These are phyloP conservation scores for Styela plicata DNA, from an alignment of 23 tunicate species.

Conservation along the genomic window DNA sequence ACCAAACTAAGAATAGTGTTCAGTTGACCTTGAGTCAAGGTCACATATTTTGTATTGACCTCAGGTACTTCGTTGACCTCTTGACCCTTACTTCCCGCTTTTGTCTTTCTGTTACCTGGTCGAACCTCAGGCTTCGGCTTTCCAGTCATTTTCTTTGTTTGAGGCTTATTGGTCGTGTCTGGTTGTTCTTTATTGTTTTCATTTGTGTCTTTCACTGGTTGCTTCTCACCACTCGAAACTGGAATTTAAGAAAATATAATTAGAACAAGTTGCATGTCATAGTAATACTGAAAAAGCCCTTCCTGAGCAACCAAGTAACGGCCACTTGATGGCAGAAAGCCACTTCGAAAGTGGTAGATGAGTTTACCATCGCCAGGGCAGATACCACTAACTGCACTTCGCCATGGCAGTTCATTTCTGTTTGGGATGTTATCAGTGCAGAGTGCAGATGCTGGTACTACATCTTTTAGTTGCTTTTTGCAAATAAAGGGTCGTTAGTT, in stretches of 20 bases:
- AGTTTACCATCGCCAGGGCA: no score
- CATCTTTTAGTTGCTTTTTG: no score
- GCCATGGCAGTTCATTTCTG: no score
- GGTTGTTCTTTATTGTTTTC: slow-evolving; percentile 9
- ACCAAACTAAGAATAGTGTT: slow-evolving; percentile 73
- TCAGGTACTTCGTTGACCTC: neutral
- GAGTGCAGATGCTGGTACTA: no score
- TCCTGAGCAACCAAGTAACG: no score
- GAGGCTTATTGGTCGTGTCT: neutral
- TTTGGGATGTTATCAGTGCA: no score
- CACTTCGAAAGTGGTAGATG: no score
- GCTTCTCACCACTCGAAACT: neutral
- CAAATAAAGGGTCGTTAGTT: no score
- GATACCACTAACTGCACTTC: no score
- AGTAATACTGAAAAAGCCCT: no score
- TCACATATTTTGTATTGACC: slow-evolving; percentile 65
- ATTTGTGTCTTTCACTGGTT: neutral
- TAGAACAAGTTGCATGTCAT: no score
- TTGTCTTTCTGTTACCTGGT: neutral
- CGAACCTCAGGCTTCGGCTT: neutral
- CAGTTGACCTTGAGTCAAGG: slow-evolving; percentile 85
- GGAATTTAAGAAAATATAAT: neutral
- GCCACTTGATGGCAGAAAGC: no score
- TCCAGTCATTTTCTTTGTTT: neutral
- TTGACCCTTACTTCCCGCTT: slow-evolving; percentile 4